A percentile compares a stretch with the other conserved stretches of the same genome.
Evolutionary conservation across 2,888 invertebrate genomes (phyloP).

Genomic region (Ophion obscuratus): DNA sequence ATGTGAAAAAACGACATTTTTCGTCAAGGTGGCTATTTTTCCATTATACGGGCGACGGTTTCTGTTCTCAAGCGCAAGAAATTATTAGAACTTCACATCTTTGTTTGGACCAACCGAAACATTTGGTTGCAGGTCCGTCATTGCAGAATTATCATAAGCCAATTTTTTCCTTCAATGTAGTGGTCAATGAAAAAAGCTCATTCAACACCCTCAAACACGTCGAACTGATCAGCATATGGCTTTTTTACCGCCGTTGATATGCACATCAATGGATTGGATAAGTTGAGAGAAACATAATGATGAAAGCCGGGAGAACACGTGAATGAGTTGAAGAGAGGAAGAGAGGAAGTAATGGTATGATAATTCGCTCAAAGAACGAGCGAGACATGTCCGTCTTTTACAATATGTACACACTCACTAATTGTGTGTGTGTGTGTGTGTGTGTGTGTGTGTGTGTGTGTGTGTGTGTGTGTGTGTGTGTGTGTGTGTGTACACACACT

Average conservation of each 20-base stretch:
- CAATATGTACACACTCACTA: neutral
- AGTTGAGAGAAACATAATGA: neutral
- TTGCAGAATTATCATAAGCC: neutral
- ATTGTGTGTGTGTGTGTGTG: neutral
- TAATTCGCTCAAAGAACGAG: neutral
- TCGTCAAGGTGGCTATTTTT: too few species aligned
- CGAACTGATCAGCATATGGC: neutral
- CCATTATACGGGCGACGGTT: too few species aligned
- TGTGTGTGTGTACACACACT: too few species aligned
- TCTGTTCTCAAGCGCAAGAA: neutral
- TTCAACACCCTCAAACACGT: neutral
- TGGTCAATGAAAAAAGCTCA: neutral
- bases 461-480: too few species aligned
- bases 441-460: too few species aligned
- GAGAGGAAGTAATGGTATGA: neutral
- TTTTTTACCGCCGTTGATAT: neutral
- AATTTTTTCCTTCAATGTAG: neutral
- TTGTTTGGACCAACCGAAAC: neutral
- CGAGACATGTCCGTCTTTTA: neutral
- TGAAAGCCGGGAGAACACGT: neutral
- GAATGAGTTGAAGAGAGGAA: neutral
- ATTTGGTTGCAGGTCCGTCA: neutral
- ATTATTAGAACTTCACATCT: neutral
- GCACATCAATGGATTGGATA: conserved; percentile 10
- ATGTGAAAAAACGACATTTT: too few species aligned